Conservation (phyloP, 2,113 vertebrate genomes). For the Otis tarda region DNA sequence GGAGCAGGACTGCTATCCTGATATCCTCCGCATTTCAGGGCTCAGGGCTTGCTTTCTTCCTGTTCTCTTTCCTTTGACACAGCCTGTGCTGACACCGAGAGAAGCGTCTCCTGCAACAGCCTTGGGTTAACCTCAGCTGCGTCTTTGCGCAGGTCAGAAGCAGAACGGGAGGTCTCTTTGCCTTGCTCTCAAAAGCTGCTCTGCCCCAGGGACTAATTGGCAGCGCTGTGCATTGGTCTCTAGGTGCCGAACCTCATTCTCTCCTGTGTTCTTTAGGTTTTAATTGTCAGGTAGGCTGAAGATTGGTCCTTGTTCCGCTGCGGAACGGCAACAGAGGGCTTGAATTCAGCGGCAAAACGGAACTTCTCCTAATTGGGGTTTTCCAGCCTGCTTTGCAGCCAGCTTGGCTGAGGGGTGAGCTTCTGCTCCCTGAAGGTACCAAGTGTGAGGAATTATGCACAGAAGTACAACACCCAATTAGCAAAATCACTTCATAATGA, state of each 20-base stretch:
- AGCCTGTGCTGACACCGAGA: neutral
- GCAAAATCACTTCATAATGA: conserved; percentile 17
- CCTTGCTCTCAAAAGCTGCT: neutral
- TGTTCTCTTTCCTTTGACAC: neutral
- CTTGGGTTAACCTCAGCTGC: neutral
- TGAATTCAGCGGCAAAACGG: neutral
- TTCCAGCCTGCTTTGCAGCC: neutral
- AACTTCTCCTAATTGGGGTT: neutral
- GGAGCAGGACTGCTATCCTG: neutral
- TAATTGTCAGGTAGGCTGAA: neutral
- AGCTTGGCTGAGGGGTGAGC: conserved; percentile 13
- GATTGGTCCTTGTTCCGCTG: neutral
- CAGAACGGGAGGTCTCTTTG: neutral
- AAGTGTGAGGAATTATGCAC: neutral
- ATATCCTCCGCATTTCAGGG: neutral
- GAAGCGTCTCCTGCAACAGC: neutral
- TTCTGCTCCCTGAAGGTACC: neutral
- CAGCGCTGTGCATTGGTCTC: neutral
- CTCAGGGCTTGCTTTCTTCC: neutral
- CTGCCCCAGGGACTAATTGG: neutral
- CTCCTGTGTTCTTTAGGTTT: neutral
- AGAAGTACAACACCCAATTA: conserved; percentile 45
- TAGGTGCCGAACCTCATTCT: neutral
- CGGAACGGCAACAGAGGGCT: neutral
- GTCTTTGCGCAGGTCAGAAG: neutral